These are phyloP conservation scores for Rhynchophorus ferrugineus DNA, from an alignment of 1,140 invertebrate genomes.

Conservation along the genomic window DNA sequence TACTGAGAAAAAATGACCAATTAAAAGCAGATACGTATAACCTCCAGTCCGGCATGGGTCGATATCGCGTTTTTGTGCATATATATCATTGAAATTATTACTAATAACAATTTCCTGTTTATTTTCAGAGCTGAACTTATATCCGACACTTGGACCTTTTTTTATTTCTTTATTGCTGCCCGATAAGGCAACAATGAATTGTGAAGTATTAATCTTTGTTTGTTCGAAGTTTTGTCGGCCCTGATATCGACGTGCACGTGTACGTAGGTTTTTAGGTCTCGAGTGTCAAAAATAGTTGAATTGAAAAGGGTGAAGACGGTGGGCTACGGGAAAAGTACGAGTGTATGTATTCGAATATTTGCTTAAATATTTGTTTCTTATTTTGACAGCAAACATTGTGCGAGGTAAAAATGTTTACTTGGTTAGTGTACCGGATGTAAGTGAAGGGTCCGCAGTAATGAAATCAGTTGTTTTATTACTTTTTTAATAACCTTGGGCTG, in stretches of 20 bases:
- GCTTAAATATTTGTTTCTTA: too few species aligned
- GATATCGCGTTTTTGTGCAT: background rate
- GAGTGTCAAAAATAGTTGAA: background rate
- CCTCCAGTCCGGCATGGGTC: background rate
- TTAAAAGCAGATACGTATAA: background rate
- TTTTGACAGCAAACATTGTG: too few species aligned
- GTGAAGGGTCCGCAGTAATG: too few species aligned
- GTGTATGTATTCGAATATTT: too few species aligned
- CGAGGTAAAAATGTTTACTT: too few species aligned
- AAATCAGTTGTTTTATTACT: too few species aligned
- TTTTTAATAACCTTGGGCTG: too few species aligned
- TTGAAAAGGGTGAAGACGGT: background rate
- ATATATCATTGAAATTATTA: conserved; percentile 3
- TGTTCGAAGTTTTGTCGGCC: background rate
- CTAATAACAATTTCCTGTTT: conserved; percentile 6
- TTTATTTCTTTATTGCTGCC: background rate
- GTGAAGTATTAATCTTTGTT: background rate
- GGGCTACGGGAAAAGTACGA: too few species aligned
- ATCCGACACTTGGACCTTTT: conserved; percentile 1
- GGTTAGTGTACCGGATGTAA: too few species aligned
- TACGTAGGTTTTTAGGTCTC: background rate
- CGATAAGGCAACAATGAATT: background rate
- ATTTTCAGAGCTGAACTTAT: background rate
- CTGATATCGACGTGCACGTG: background rate
- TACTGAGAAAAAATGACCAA: background rate